Percentiles rank a stretch among this genome's conserved stretches.
These are phyloP conservation scores for Tenebrio molitor DNA, from an alignment of 1,140 invertebrate genomes.

Conservation along the genomic window DNA sequence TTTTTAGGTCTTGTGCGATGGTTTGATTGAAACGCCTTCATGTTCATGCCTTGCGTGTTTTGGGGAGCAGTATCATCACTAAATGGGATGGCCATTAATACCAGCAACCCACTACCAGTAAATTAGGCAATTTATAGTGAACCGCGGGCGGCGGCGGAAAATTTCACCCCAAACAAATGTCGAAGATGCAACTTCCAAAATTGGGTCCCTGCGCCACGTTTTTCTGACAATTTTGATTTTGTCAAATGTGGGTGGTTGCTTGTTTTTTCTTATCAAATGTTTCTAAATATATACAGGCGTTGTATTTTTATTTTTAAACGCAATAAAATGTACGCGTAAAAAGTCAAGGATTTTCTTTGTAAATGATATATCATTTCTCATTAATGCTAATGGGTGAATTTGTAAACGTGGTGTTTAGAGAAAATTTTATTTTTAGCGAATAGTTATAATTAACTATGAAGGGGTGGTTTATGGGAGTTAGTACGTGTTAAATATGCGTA, in stretches of 20 bases:
- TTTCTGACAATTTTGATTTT: too few relatives aligned
- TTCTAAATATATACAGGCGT: constrained; percentile 2
- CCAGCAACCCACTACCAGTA: constrained; percentile 38
- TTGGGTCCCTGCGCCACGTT: too few relatives aligned
- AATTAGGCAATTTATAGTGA: constrained; percentile 37
- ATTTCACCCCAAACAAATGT: constrained; percentile 3
- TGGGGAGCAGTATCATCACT: constrained; percentile 37
- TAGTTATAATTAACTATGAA: too few relatives aligned
- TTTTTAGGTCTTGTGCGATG: constrained; percentile 35
- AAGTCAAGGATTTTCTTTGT: constrained; percentile 19
- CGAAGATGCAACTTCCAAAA: too few relatives aligned
- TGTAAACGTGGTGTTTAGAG: neutral
- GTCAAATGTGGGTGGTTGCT: too few relatives aligned
- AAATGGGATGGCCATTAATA: constrained; percentile 40
- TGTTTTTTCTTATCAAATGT: constrained; percentile 28
- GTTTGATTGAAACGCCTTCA: constrained; percentile 40
- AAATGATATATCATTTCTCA: too few relatives aligned
- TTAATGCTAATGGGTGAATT: too few relatives aligned
- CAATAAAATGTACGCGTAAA: neutral
- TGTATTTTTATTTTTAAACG: constrained; percentile 20
- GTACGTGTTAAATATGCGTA: too few relatives aligned
- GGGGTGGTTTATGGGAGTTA: too few relatives aligned
- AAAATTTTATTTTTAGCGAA: too few relatives aligned
- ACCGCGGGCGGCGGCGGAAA: neutral
- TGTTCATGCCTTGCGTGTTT: constrained; percentile 32